Base-by-base conservation (phyloP, 2,113 vertebrate species). In the Pterocles burchelli region DNA sequence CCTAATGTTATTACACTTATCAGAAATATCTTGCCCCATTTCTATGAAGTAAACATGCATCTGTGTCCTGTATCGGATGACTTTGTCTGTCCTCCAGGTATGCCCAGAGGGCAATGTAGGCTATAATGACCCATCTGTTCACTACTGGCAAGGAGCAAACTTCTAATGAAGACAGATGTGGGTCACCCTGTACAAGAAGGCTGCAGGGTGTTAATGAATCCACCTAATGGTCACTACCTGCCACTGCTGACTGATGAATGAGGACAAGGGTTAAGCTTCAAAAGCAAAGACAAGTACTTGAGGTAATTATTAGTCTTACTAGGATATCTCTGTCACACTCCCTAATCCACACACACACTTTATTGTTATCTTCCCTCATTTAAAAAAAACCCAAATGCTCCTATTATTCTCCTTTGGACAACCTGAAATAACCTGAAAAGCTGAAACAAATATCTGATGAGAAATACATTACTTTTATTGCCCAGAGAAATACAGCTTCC, bases 141-240 rank as follows among this genome's bases (percentile, higher is more conserved):
- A 85, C 96, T 96, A 86, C 97, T 94, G 95, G 96, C 97, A 98
- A 97, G 96, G 76, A 97, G 94, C 94, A 98, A 98, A 98, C 96
- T 98, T 98, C 97, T 98, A 98, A 98, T 98, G 98, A 98, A 98
- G 98, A 98, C 97, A 98, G 97, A 98, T 98, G 98, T 97, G 97
- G 97, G 97, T 98, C 97, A 98, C 96, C 96, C 96, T 93, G 96
- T 57, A 96, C 92, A 97, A 95, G 93, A 96, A 96, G 97, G 95
- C 97, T 97, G 97, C 95, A 96, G 97, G 97, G 97, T 98, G 95
- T 95, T 98, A 98, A 98, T 98, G 98, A 98, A 98, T 98, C 96
- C 96, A 98, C 97, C 97, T 98, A 98, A 98, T 96, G 98, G 98
- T 98, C 98, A 98, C 97, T 98, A 97, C 94, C 97, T 98, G 97